Conservation (phyloP, 1,140 invertebrate species). For the Chlorops oryzae region DNA sequence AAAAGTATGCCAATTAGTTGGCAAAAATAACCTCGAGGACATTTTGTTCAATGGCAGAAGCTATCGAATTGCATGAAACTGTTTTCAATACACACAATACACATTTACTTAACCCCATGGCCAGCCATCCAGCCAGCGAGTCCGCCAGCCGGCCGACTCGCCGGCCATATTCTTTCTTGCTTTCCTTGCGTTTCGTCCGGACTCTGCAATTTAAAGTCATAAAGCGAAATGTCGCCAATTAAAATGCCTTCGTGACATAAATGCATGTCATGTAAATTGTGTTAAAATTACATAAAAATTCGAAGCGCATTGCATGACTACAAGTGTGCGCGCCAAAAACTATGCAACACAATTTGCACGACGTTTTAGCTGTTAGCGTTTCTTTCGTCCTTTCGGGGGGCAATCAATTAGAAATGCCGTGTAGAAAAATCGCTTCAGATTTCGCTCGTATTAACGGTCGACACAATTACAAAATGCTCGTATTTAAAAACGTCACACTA, state of each 20-base stretch:
- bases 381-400: too few relatives aligned
- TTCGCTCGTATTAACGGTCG: not conserved
- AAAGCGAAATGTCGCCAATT: constrained; percentile 18
- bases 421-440: constrained; percentile 3
- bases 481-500: not conserved
- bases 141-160: too few relatives aligned
- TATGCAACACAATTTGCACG: constrained; percentile 38
- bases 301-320: not conserved
- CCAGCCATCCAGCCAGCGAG: too few relatives aligned
- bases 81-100: too few relatives aligned
- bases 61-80: too few relatives aligned
- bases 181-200: constrained; percentile 4
- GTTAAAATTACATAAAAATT: constrained; percentile 1
- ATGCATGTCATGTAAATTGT: constrained; percentile 42
- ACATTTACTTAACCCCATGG: too few relatives aligned
- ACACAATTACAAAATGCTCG: constrained; percentile 2
- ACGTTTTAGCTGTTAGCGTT: too few relatives aligned
- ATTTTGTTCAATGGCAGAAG: too few relatives aligned
- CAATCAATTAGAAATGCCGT: constrained; percentile 28
- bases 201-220: constrained; percentile 13
- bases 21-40: too few relatives aligned
- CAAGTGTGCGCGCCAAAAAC: constrained; percentile 36
- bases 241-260: constrained; percentile 38
- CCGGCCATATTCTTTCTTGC: too few relatives aligned
- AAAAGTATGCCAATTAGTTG: too few relatives aligned